phyloP scores from a whole-genome alignment of 2,888 invertebrate species.

The Trachelus tabidus region DNA sequence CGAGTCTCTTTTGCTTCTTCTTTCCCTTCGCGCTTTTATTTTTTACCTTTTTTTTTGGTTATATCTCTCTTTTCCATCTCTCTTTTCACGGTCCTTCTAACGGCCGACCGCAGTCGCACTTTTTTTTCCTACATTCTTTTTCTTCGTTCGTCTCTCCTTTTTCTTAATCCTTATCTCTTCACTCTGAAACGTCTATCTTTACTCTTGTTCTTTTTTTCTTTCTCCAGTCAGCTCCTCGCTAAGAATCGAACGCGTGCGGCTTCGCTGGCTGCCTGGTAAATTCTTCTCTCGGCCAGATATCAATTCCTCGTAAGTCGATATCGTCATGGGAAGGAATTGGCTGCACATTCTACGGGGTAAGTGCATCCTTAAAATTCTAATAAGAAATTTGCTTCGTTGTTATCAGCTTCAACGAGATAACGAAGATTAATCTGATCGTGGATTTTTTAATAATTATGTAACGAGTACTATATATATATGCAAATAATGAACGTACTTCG shows the following conservation, averaged over 20 bases:
- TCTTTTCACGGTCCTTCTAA: too few relatives aligned
- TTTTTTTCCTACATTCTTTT: not conserved
- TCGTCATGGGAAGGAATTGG: not conserved
- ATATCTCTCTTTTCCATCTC: not conserved
- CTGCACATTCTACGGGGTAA: not conserved
- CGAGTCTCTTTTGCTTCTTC: slow-evolving; percentile 9
- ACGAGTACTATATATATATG: too few relatives aligned
- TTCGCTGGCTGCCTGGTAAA: not conserved
- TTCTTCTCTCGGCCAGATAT: not conserved
- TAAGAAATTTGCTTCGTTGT: not conserved
- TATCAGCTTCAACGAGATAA: not conserved
- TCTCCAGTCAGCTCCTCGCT: not conserved
- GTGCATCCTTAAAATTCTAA: not conserved
- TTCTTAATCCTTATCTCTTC: not conserved
- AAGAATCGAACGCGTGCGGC: not conserved
- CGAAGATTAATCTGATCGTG: too few relatives aligned
- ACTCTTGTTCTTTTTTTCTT: not conserved
- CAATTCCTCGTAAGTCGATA: not conserved
- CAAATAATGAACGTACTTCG: too few relatives aligned
- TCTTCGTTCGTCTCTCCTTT: not conserved
- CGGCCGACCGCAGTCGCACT: not conserved
- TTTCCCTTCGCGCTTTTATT: slow-evolving; percentile 7
- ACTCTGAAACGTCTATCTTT: not conserved
- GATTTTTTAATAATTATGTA: too few relatives aligned
- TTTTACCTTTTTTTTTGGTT: slow-evolving; percentile 13